phyloP scores from a whole-genome alignment of 2,888 invertebrate species.

The Eupithecia subfuscata region DNA sequence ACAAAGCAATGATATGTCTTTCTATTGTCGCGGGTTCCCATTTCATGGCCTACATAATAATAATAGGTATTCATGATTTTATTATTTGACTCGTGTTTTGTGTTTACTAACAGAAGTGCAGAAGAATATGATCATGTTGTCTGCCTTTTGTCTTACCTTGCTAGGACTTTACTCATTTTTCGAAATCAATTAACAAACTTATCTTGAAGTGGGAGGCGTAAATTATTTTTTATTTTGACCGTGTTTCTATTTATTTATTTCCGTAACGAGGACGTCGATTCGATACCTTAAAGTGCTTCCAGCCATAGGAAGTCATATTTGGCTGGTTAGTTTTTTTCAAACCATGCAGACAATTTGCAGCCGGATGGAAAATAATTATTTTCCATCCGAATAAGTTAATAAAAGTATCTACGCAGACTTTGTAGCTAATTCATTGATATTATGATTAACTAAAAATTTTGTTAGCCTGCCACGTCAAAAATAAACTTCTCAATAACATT shows the following conservation, averaged over 20 bases:
- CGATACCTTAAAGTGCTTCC: conserved; percentile 1
- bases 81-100: not conserved
- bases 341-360: no score
- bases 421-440: not conserved
- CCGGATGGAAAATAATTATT: not conserved
- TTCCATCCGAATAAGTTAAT: not conserved
- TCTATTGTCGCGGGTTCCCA: not conserved
- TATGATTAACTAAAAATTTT: not conserved
- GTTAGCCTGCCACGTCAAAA: rapidly evolving
- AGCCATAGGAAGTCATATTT: not conserved
- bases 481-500: not conserved
- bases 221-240: not conserved
- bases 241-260: not conserved
- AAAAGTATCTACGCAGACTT: not conserved
- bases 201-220: not conserved
- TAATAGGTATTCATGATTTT: not conserved
- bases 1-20: not conserved
- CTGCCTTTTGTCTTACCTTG: conserved; percentile 58
- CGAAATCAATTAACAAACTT: not conserved
- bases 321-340: not conserved
- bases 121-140: not conserved
- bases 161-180: conserved; percentile 72
- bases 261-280: not conserved
- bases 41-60: not conserved
- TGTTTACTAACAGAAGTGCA: not conserved